Percentiles rank a stretch among this genome's conserved stretches.
These are phyloP conservation scores for Cynocephalus volans DNA, from an alignment of 2,113 vertebrate genomes.

Conservation along the genomic window DNA sequence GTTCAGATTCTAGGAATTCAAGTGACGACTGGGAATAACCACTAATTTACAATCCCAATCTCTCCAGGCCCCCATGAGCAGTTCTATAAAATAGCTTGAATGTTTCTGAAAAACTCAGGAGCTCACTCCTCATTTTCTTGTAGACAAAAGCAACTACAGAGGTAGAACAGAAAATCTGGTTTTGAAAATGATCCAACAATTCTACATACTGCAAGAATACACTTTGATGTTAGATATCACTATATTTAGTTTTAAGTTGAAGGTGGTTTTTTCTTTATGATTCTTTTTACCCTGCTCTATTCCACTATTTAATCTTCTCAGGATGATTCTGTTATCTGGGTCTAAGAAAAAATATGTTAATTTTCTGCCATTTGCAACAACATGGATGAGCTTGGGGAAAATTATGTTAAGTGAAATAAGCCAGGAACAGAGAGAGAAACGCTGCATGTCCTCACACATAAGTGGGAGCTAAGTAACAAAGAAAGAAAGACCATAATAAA, in stretches of 20 bases:
- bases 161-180: not conserved
- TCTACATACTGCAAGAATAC: not conserved
- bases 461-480: no score
- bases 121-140: not conserved
- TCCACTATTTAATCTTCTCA: not conserved
- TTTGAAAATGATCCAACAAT: not conserved
- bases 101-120: conserved; percentile 13
- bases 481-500: no score
- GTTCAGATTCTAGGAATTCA: not conserved
- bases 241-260: not conserved
- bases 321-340: not conserved
- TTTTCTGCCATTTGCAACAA: no score
- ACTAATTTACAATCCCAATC: not conserved
- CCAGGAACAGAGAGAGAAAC: no score
- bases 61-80: not conserved
- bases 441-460: no score
- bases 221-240: not conserved
- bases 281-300: not conserved
- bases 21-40: not conserved
- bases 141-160: not conserved
- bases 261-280: not conserved
- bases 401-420: no score
- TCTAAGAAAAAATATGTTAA: not conserved
- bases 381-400: no score
- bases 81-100: conserved; percentile 12